Conservation (phyloP, 2,888 invertebrate species). For the Brachylomia viminalis region DNA sequence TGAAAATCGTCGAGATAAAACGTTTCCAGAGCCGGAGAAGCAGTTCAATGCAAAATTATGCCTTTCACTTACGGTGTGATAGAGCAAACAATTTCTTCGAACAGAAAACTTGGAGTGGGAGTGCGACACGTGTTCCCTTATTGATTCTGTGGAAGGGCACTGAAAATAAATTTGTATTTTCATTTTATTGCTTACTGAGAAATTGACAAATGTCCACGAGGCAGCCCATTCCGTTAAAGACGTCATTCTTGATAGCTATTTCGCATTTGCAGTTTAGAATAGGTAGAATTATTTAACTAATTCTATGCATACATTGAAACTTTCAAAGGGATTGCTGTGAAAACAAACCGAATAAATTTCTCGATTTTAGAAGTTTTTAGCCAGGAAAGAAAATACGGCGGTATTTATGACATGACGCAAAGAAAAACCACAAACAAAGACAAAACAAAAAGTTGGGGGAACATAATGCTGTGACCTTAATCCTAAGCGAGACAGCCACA, state of each 20-base stretch:
- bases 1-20: not conserved
- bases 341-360: not conserved
- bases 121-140: conserved; percentile 67
- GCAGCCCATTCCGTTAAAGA: conserved; percentile 40
- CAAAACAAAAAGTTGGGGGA: no score
- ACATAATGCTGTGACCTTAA: no score
- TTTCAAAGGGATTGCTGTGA: not conserved
- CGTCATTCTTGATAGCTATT: conserved; percentile 50
- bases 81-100: conserved; percentile 62
- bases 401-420: no score
- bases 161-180: conserved; percentile 69
- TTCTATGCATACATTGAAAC: not conserved
- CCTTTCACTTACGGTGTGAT: conserved; percentile 35
- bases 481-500: no score
- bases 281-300: conserved; percentile 25
- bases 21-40: not conserved
- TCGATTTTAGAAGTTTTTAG: not conserved
- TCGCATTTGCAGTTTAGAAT: conserved; percentile 24
- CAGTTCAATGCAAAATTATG: not conserved
- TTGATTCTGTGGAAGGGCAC: conserved; percentile 68
- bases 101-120: conserved; percentile 64
- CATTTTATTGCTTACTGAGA: conserved; percentile 68
- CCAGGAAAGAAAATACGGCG: no score
- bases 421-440: no score
- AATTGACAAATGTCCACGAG: conserved; percentile 62